Evolutionary conservation across 2,113 vertebrate species (phyloP).

Genomic region (Haplochromis burtoni): DNA sequence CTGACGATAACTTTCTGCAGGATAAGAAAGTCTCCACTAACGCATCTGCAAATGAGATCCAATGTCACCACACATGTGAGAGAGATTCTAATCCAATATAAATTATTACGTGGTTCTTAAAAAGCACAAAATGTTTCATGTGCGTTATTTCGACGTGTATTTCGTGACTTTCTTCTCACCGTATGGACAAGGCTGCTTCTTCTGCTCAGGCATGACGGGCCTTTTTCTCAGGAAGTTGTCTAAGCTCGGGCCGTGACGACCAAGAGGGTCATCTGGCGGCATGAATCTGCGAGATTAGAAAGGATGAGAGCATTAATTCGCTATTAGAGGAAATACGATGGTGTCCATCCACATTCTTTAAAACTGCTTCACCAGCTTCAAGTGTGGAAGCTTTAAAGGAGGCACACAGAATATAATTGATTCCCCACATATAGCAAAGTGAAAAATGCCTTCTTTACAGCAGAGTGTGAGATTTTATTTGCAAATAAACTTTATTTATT

Average conservation of each 20-base stretch:
- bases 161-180: conserved; percentile 64
- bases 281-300: conserved; percentile 75
- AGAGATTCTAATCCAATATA: not conserved
- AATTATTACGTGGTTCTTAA: not conserved
- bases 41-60: not conserved
- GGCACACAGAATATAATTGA: not conserved
- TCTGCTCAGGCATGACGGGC: conserved; percentile 91
- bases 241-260: conserved; percentile 91
- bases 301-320: rapidly evolving
- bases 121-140: not conserved
- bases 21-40: not conserved
- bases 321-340: not conserved
- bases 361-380: not conserved
- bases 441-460: not conserved
- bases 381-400: not conserved
- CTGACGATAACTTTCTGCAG: not conserved
- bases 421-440: not conserved
- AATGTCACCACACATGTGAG: not conserved
- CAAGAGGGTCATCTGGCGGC: conserved; percentile 96
- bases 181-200: conserved; percentile 96
- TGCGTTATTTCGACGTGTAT: not conserved
- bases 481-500: not conserved
- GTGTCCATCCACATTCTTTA: not conserved
- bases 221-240: conserved; percentile 97
- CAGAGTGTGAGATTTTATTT: not conserved